Evolutionary conservation across 2,113 vertebrate genomes (phyloP).

Genomic region (Spheniscus mendiculus): DNA sequence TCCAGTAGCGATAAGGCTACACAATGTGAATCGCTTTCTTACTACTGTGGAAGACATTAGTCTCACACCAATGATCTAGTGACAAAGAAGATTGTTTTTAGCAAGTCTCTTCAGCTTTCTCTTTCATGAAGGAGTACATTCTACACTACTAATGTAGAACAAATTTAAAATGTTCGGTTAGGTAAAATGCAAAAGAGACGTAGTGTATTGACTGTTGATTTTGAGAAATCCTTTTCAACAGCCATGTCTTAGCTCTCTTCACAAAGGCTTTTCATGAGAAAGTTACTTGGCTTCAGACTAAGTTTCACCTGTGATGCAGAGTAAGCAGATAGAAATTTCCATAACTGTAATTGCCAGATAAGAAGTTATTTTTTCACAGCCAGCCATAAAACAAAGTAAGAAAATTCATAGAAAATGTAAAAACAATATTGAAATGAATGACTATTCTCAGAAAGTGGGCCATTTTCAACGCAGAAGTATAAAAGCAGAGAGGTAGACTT

Average conservation of each 20-base stretch:
- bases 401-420: not conserved
- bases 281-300: not conserved
- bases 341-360: not conserved
- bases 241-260: not conserved
- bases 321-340: not conserved
- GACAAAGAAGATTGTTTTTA: not conserved
- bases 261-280: not conserved
- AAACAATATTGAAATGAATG: not conserved
- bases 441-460: not conserved
- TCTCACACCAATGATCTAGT: not conserved
- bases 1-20: not conserved
- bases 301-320: not conserved
- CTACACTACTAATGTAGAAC: not conserved
- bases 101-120: not conserved
- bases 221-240: not conserved
- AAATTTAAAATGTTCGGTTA: not conserved
- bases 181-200: not conserved
- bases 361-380: not conserved
- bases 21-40: not conserved
- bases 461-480: not conserved
- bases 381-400: not conserved
- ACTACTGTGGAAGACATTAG: not conserved
- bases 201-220: not conserved
- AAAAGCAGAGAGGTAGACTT: not conserved
- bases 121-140: not conserved